phyloP scores from a whole-genome alignment of 2,113 vertebrate species.

The Lasiurus cinereus region DNA sequence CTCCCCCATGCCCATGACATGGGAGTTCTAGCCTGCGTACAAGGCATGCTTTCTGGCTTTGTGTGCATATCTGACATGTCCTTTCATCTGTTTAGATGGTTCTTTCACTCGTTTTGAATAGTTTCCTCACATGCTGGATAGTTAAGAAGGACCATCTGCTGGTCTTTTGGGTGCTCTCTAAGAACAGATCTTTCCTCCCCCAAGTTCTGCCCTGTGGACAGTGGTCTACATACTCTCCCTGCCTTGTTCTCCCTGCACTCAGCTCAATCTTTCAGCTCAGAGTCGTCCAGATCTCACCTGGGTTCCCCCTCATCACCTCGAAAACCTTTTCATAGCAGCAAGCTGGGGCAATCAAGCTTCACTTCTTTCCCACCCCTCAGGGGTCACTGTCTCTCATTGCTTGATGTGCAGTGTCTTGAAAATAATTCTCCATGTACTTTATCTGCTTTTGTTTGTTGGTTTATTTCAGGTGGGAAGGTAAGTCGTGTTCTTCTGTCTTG shows the following conservation, averaged over 20 bases:
- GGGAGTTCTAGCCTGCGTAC: background rate
- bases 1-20: background rate
- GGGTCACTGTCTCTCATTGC: background rate
- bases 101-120: background rate
- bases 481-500: background rate
- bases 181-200: background rate
- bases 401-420: background rate
- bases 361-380: background rate
- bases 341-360: fast-evolving
- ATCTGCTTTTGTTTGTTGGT: background rate
- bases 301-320: background rate
- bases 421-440: background rate
- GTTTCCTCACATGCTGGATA: background rate
- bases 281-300: too few species aligned
- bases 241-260: background rate
- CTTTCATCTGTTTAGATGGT: background rate
- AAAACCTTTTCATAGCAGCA: background rate
- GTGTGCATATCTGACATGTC: background rate
- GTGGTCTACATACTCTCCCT: background rate
- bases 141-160: background rate
- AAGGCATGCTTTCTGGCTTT: background rate
- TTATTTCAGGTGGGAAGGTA: background rate
- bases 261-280: background rate
- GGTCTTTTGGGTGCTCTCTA: background rate
- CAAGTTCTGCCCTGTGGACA: fast-evolving